phyloP scores from a whole-genome alignment of 2,113 vertebrate species.

The Cyprinus carpio region DNA sequence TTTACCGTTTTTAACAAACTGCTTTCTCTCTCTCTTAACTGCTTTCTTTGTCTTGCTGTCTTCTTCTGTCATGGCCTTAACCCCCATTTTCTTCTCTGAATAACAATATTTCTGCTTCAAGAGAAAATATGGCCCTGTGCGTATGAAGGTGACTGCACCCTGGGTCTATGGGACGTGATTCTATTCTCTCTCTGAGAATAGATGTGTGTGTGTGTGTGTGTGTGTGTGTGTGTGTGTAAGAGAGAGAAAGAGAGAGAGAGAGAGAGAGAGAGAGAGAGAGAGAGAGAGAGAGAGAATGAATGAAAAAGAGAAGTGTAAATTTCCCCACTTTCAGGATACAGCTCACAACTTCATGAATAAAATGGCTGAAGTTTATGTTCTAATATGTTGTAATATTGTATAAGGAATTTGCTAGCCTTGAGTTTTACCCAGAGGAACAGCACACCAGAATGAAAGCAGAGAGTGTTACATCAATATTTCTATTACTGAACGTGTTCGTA shows the following conservation, averaged over 20 bases:
- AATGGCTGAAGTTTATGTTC: slow-evolving; percentile 39
- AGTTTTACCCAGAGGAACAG: slow-evolving; percentile 46
- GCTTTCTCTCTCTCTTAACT: slow-evolving; percentile 59
- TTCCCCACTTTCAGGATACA: not conserved
- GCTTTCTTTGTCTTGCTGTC: slow-evolving; percentile 48
- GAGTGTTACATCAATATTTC: slow-evolving; percentile 52
- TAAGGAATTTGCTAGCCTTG: slow-evolving; percentile 36
- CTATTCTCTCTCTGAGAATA: slow-evolving; percentile 32
- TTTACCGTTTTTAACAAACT: too few species aligned
- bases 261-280: slow-evolving; percentile 21
- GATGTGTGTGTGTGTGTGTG: not conserved
- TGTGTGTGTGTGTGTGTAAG: not conserved
- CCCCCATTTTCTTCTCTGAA: slow-evolving; percentile 55
- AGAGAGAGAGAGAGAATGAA: not conserved
- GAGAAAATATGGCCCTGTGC: slow-evolving; percentile 58
- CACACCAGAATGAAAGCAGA: slow-evolving; percentile 40
- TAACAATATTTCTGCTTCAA: slow-evolving; percentile 61
- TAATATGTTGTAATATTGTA: slow-evolving; percentile 52
- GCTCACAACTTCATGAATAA: slow-evolving; percentile 44
- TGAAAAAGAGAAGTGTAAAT: not conserved
- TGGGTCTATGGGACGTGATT: slow-evolving; percentile 46
- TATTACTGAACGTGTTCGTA: slow-evolving; percentile 43
- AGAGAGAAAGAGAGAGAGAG: slow-evolving; percentile 10
- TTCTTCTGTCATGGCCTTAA: slow-evolving; percentile 57
- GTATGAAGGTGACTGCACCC: slow-evolving; percentile 63